Conservation (phyloP, 2,113 vertebrate species). For the Empidonax alnorum region DNA sequence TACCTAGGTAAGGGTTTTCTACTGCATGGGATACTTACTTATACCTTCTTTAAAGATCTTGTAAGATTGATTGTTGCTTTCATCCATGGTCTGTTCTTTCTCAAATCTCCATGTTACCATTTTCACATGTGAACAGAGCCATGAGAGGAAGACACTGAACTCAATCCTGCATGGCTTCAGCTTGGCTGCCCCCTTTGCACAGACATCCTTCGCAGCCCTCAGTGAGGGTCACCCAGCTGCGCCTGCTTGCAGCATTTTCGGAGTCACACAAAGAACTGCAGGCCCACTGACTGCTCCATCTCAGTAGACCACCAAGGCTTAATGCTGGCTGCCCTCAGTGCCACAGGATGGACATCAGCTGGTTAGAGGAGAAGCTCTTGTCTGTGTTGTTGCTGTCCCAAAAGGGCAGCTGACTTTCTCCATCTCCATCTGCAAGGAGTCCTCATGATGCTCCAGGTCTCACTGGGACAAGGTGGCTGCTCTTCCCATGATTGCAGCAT, state of each 20-base stretch:
- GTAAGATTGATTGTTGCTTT: background rate
- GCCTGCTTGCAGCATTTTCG: background rate
- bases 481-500: rapidly evolving
- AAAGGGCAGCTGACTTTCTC: background rate
- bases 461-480: background rate
- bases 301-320: background rate
- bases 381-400: rapidly evolving
- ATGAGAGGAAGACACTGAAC: background rate
- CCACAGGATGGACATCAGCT: background rate
- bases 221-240: rapidly evolving
- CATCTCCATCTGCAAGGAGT: background rate
- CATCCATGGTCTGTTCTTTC: background rate
- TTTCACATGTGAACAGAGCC: background rate
- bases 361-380: background rate
- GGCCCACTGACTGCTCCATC: background rate
- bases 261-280: background rate
- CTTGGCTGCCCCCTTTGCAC: background rate
- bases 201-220: rapidly evolving
- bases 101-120: background rate
- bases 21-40: background rate
- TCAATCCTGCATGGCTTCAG: rapidly evolving
- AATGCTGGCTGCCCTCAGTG: background rate
- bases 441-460: rapidly evolving
- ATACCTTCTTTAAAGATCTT: background rate
- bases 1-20: background rate